phyloP scores from a whole-genome alignment of 2,797 vertebrate species.

The Tenualosa thibaudeaui region DNA sequence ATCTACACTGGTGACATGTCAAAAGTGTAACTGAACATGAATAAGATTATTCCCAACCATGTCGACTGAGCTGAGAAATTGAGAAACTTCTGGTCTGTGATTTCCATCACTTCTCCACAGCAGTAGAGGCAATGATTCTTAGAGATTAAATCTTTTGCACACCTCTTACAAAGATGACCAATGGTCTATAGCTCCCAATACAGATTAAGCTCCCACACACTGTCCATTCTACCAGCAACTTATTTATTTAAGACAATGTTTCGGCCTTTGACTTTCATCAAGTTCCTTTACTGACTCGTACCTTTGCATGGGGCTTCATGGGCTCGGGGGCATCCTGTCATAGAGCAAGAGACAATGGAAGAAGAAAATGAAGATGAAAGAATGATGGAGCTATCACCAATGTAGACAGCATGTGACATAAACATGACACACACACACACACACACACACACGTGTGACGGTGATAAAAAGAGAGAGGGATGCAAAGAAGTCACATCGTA shows the following conservation, averaged over 20 bases:
- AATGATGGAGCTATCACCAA: neutral
- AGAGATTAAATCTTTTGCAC: too few relatives aligned
- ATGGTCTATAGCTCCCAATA: too few relatives aligned
- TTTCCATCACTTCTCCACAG: neutral
- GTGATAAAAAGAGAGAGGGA: neutral
- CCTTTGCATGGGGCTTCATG: conserved; percentile 50
- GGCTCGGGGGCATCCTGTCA: conserved; percentile 49
- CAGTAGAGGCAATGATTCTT: neutral
- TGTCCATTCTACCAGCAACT: too few relatives aligned
- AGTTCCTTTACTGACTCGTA: neutral
- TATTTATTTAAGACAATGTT: too few relatives aligned
- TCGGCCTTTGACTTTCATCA: too few relatives aligned
- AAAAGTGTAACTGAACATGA: neutral
- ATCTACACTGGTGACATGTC: neutral
- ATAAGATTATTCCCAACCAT: neutral
- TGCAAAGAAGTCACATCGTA: neutral
- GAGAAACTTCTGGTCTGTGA: neutral
- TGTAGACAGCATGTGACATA: neutral
- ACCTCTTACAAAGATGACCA: too few relatives aligned
- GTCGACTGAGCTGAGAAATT: neutral
- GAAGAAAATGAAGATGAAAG: neutral
- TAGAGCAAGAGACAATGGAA: neutral
- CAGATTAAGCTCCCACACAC: too few relatives aligned
- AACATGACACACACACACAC: conserved; percentile 16
- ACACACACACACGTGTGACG: neutral